Base-by-base conservation (phyloP, 2,113 vertebrate species). In the Morone saxatilis region DNA sequence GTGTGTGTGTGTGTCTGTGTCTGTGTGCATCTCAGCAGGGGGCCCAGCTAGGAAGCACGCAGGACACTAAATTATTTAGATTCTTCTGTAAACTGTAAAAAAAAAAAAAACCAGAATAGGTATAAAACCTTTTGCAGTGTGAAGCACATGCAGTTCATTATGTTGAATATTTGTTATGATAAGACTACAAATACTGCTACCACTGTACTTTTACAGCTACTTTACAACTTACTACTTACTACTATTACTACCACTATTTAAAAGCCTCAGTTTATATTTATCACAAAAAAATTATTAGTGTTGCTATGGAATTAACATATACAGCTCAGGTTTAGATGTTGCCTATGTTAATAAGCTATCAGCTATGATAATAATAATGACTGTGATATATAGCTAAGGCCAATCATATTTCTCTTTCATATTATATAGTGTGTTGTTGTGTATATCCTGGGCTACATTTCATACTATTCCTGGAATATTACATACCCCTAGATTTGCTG, bases 21-120 rank as follows among this genome's bases (percentile, higher is more conserved):
- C 50, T 68, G 60, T 48, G 43, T 43, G 19, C 25, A 8, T 78
- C 75, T 71, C 84, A 80, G 91, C 82, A 89, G 83, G 85, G 86
- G 67, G 76, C 45, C 48, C 31, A 36, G 56, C 71, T 25, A 51
- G n/a, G 66, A 70, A 43, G 54, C 76, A 84, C 13, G 6, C 50
- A 74, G 45, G 20, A 56, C 59, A 19, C 31, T 93, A 48, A 91
- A 94, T 93, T 54, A 93, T 91, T 93, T 69, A 93, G 45, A 50
- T 54, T 5, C n/a, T 60, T 31, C 31, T 31, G 31, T 3, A 31
- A 62, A 82, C 19, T 63, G 77, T 87, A 86, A 88, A 83, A 22
- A 71, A 31, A 22, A 71, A 1, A 31, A 31, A 31, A 31, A 31
- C 31, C 7, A 47, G 68, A 31, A 16, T 10, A 0, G 70, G 59